Evolutionary conservation across 2,888 invertebrate species (phyloP), one percentile per base, ranked within the genome.

Genomic region (Acanthosoma haemorrhoidale): DNA sequence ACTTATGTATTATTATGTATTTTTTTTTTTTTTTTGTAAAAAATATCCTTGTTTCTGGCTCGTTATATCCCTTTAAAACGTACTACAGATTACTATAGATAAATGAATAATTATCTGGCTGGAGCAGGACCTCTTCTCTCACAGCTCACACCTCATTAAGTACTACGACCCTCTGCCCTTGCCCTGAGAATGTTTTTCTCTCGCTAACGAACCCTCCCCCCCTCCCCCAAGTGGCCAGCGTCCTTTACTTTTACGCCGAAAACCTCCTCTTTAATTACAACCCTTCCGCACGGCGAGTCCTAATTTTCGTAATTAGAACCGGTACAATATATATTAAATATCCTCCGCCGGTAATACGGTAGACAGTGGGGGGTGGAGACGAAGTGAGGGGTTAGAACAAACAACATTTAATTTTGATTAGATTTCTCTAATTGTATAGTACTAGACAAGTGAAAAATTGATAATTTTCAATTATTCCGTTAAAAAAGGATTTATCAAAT

Each of bases 11-110:
- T n/a, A n/a, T n/a, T n/a, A n/a, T n/a, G n/a, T n/a, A n/a, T n/a
- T n/a, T n/a, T n/a, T n/a, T n/a, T n/a, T n/a, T n/a, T n/a, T n/a
- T n/a, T n/a, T n/a, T n/a, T n/a, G n/a, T n/a, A n/a, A n/a, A n/a
- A n/a, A n/a, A n/a, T n/a, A n/a, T n/a, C n/a, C n/a, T n/a, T n/a
- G n/a, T n/a, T n/a, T n/a, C n/a, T n/a, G n/a, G n/a, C n/a, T n/a
- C n/a, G n/a, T n/a, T n/a, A n/a, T n/a, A n/a, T n/a, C n/a, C n/a
- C n/a, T n/a, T n/a, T n/a, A n/a, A n/a, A n/a, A n/a, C n/a, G n/a
- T n/a, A n/a, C n/a, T n/a, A n/a, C n/a, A n/a, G n/a, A 51, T 51
- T 51, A 25, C 51, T 51, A 25, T 51, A 51, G 51, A 51, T 51
- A 51, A 25, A 25, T 21, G 25, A 25, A 25, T 51, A 51, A 51